Evolutionary conservation across 2,113 vertebrate species (phyloP).

Genomic region (Parus major): DNA sequence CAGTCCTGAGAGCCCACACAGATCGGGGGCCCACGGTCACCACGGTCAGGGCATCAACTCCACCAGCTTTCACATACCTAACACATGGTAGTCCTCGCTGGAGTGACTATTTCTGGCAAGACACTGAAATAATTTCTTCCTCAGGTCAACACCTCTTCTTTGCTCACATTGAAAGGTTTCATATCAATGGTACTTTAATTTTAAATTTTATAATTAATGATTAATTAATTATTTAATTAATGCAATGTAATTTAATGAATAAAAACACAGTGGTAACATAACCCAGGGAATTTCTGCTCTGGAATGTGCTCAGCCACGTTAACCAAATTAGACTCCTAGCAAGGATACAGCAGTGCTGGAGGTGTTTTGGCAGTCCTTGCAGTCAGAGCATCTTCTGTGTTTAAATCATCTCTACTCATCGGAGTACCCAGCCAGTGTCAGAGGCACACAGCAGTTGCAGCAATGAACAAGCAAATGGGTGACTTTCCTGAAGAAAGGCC

Average conservation of each 20-base stretch:
- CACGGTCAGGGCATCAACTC: neutral
- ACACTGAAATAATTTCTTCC: neutral
- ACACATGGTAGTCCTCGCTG: neutral
- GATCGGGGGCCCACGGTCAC: neutral
- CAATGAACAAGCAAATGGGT: neutral
- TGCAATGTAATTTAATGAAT: no score
- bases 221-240: no score
- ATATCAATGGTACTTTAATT: neutral
- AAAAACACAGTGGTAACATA: neutral
- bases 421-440: neutral
- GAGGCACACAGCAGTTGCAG: neutral
- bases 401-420: neutral
- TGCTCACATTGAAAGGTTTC: neutral
- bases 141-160: neutral
- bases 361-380: neutral
- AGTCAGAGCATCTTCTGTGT: neutral
- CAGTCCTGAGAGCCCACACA: neutral
- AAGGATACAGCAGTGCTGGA: neutral
- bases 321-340: neutral
- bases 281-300: neutral
- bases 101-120: neutral
- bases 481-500: neutral
- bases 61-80: neutral
- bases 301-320: neutral
- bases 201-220: no score